Percentiles rank a stretch among this genome's conserved stretches.
Conservation (phyloP, 2,888 invertebrate species). For the Panopea generosa region DNA sequence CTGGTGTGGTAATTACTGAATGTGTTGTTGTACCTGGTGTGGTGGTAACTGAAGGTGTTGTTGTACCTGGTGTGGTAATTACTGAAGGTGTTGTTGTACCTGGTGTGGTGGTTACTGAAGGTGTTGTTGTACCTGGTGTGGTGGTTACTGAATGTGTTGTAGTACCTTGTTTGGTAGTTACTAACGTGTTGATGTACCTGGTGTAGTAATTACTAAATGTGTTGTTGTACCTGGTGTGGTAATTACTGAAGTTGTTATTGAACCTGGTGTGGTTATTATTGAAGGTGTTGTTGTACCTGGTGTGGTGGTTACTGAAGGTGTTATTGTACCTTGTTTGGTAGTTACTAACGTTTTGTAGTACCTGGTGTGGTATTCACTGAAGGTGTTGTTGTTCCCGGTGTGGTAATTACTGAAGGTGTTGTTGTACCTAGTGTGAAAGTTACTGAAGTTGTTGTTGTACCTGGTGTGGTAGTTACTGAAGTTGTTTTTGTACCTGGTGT, state of each 20-base stretch:
- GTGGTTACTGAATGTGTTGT: neutral
- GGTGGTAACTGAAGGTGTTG: slow-evolving; percentile 6
- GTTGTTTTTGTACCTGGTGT: neutral
- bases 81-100: slow-evolving; percentile 7
- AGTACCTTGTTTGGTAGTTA: neutral
- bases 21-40: slow-evolving; percentile 7
- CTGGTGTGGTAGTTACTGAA: neutral
- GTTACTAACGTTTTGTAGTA: neutral
- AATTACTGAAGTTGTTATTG: neutral
- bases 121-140: slow-evolving; percentile 1
- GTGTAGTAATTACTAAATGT: neutral
- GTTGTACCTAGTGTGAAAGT: slow-evolving; percentile 9
- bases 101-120: slow-evolving; percentile 4
- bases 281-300: neutral
- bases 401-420: neutral
- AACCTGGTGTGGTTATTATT: slow-evolving; percentile 5
- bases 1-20: neutral
- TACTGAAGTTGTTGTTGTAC: slow-evolving; percentile 1
- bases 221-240: neutral
- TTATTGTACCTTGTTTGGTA: neutral
- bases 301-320: neutral
- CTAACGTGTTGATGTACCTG: neutral
- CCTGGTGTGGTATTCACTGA: neutral
- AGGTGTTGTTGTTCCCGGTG: neutral
- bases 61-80: slow-evolving; percentile 12